Percentiles rank a stretch among this genome's conserved stretches.
phyloP scores from a whole-genome alignment of 1,140 invertebrate species.

The Triops cancriformis region DNA sequence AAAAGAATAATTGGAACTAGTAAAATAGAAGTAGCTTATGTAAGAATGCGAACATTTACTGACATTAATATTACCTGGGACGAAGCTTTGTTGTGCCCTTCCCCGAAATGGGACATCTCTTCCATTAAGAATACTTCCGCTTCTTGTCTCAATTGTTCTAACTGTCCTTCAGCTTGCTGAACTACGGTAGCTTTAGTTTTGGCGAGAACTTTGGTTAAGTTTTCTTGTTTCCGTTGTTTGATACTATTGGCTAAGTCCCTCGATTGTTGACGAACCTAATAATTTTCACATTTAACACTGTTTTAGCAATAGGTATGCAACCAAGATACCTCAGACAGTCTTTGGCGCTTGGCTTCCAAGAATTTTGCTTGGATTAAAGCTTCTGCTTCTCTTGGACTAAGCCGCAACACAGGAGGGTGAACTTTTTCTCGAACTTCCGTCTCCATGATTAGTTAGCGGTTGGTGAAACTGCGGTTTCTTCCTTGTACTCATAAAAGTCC shows the following conservation, averaged over 20 bases:
- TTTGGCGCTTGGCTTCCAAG: background rate
- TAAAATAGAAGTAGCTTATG: too few relatives aligned
- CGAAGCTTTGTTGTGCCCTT: background rate
- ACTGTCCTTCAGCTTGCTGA: background rate
- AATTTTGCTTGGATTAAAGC: background rate
- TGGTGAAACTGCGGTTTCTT: too few relatives aligned
- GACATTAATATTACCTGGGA: background rate
- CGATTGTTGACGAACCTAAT: background rate
- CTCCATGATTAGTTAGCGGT: background rate
- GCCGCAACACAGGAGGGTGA: background rate
- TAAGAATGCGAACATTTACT: background rate
- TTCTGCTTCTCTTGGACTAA: background rate
- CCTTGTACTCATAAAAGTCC: too few relatives aligned
- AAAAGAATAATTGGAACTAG: too few relatives aligned
- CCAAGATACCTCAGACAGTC: background rate
- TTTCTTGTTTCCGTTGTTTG: background rate
- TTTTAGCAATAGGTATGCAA: background rate
- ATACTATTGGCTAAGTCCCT: background rate
- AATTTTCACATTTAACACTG: background rate
- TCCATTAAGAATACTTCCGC: background rate
- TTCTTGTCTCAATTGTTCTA: background rate
- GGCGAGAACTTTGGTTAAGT: background rate
- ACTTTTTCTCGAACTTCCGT: background rate
- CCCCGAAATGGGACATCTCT: background rate
- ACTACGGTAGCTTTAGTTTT: background rate